Evolutionary conservation across 1,140 invertebrate species (phyloP).

Genomic region (Drosophila jambulina): DNA sequence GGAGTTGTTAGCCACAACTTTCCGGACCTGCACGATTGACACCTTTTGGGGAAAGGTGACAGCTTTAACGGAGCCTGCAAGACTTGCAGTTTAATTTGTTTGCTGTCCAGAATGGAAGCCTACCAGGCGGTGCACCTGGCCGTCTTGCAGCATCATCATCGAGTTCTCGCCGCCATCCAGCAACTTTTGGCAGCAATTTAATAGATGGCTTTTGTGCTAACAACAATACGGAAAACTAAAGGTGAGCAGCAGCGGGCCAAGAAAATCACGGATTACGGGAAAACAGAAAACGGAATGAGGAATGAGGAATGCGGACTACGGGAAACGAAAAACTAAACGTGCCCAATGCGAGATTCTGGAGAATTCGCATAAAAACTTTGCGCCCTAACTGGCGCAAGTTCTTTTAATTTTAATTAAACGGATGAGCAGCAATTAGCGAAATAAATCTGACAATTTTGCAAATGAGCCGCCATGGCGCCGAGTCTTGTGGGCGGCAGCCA

Average conservation of each 20-base stretch:
- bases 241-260: not conserved
- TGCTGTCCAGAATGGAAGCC: conserved; percentile 38
- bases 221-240: conserved; percentile 37
- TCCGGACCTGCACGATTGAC: conserved; percentile 71
- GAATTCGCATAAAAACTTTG: conserved; percentile 62
- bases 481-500: conserved; percentile 4
- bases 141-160: conserved; percentile 26
- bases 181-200: conserved; percentile 51
- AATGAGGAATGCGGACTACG: not conserved
- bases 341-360: conserved; percentile 67
- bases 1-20: conserved; percentile 66
- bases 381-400: conserved; percentile 70
- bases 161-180: conserved; percentile 12
- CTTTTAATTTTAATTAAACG: conserved; percentile 83
- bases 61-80: conserved; percentile 59
- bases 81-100: conserved; percentile 54
- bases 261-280: conserved; percentile 18
- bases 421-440: conserved; percentile 83
- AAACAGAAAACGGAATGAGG: not conserved
- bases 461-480: conserved; percentile 66
- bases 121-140: conserved; percentile 25
- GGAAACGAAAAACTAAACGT: conserved; percentile 60
- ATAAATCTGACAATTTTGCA: conserved; percentile 82
- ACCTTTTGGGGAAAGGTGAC: conserved; percentile 67
- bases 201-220: conserved; percentile 50